Percentiles rank a stretch among this genome's conserved stretches.
Conservation (phyloP, 2,888 invertebrate genomes). For the Chrysodeixis includens region DNA sequence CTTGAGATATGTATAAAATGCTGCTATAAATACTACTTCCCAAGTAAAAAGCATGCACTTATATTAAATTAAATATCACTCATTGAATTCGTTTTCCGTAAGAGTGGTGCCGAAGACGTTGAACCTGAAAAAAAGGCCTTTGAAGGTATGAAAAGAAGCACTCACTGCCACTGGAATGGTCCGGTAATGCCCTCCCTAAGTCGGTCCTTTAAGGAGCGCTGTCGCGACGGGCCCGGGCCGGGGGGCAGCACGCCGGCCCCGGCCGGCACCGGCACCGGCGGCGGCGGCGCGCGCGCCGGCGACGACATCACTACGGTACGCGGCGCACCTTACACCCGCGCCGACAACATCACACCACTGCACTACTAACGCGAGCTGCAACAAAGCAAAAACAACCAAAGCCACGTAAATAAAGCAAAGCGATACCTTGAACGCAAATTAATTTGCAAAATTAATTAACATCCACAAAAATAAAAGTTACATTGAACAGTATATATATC, state of each 20-base stretch:
- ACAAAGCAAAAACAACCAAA: constrained; percentile 84
- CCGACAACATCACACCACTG: constrained; percentile 79
- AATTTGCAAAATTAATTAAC: constrained; percentile 54
- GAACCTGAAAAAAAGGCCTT: constrained; percentile 36
- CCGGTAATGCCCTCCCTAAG: constrained; percentile 94
- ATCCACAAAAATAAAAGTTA: constrained; percentile 59
- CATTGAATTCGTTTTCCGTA: background rate
- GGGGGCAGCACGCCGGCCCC: constrained; percentile 85
- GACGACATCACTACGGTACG: constrained; percentile 74
- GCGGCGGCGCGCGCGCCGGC: constrained; percentile 80
- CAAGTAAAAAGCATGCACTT: constrained; percentile 39
- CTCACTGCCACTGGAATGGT: constrained; percentile 95
- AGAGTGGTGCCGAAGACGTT: constrained; percentile 12
- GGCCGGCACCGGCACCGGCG: constrained; percentile 70
- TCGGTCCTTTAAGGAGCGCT: constrained; percentile 93
- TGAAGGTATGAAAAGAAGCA: constrained; percentile 66
- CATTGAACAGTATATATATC: constrained; percentile 38
- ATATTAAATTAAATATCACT: constrained; percentile 15
- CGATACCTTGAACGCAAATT: constrained; percentile 64
- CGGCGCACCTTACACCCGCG: constrained; percentile 69
- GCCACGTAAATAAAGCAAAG: constrained; percentile 86
- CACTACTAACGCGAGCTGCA: constrained; percentile 85
- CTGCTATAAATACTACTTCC: constrained; percentile 16
- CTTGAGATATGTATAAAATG: constrained; percentile 14
- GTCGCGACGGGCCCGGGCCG: constrained; percentile 90